Conservation (phyloP, 2,797 vertebrate species). For the Pelodytes ibericus region DNA sequence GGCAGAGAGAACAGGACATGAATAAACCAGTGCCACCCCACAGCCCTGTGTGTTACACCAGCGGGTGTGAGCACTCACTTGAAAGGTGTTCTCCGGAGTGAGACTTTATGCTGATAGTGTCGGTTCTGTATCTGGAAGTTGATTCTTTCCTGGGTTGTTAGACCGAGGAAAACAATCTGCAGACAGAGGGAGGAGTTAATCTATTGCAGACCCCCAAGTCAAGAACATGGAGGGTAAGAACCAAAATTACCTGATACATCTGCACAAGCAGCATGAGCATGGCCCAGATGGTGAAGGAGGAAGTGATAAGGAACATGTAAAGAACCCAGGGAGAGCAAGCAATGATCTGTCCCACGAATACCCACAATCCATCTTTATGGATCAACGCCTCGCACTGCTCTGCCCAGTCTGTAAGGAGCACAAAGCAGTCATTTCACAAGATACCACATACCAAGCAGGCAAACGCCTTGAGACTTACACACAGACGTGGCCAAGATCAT, state of each 20-base stretch:
- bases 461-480: slow-evolving; percentile 67
- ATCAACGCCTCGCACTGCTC: slow-evolving; percentile 77
- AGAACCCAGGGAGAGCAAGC: slow-evolving; percentile 89
- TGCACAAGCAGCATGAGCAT: slow-evolving; percentile 77
- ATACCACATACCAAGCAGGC: not conserved
- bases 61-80: slow-evolving; percentile 77
- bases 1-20: too few relatives aligned
- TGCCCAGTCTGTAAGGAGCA: slow-evolving; percentile 80
- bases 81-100: slow-evolving; percentile 88
- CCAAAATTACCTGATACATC: slow-evolving; percentile 83
- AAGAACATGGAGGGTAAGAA: too few relatives aligned
- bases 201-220: too few relatives aligned
- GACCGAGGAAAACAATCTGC: slow-evolving; percentile 85
- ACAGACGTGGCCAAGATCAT: slow-evolving; percentile 80
- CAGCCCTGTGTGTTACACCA: not conserved
- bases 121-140: slow-evolving; percentile 77
- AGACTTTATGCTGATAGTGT: slow-evolving; percentile 76
- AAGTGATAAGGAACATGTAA: slow-evolving; percentile 77
- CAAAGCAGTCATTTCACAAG: not conserved
- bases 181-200: slow-evolving; percentile 9
- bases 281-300: slow-evolving; percentile 84
- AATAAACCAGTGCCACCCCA: too few relatives aligned
- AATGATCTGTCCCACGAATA: slow-evolving; percentile 69
- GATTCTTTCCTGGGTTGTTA: slow-evolving; percentile 85
- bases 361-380: slow-evolving; percentile 78